Percentiles rank a stretch among this genome's conserved stretches.
Conservation (phyloP, 2,888 invertebrate genomes). For the Nephrocerus scutellatus region DNA sequence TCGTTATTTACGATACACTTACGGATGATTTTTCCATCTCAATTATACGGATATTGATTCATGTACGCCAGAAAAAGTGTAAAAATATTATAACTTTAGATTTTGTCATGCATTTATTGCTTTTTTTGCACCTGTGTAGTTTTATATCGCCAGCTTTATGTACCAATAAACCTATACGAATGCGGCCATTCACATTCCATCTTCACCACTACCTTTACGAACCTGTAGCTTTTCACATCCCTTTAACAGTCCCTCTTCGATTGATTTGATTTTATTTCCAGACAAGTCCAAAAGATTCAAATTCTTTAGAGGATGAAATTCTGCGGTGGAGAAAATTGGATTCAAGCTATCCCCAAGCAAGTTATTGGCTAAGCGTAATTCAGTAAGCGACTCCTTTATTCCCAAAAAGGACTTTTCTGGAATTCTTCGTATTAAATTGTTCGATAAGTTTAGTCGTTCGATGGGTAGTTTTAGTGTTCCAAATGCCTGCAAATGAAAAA, state of each 20-base stretch:
- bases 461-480: constrained; percentile 66
- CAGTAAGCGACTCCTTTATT: constrained; percentile 59
- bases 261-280: constrained; percentile 70
- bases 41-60: too few species aligned
- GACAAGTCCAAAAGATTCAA: constrained; percentile 70
- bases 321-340: constrained; percentile 82
- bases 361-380: constrained; percentile 69
- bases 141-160: too few species aligned
- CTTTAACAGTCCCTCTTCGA: constrained; percentile 81
- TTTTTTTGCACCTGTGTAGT: too few species aligned
- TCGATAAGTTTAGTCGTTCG: constrained; percentile 71
- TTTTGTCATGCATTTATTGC: too few species aligned
- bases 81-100: too few species aligned
- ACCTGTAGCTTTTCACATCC: constrained; percentile 72
- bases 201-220: constrained; percentile 22
- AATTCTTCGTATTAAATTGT: constrained; percentile 70
- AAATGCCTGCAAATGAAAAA: constrained; percentile 49
- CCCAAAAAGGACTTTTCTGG: constrained; percentile 68
- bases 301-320: constrained; percentile 68
- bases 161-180: too few species aligned
- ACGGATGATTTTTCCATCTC: too few species aligned
- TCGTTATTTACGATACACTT: too few species aligned
- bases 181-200: not conserved
- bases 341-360: constrained; percentile 83
- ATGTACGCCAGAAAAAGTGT: too few species aligned